Evolutionary conservation across 2,888 invertebrate species (phyloP), one percentile per base, ranked within the genome.

Genomic region (Amaurobius ferox): DNA sequence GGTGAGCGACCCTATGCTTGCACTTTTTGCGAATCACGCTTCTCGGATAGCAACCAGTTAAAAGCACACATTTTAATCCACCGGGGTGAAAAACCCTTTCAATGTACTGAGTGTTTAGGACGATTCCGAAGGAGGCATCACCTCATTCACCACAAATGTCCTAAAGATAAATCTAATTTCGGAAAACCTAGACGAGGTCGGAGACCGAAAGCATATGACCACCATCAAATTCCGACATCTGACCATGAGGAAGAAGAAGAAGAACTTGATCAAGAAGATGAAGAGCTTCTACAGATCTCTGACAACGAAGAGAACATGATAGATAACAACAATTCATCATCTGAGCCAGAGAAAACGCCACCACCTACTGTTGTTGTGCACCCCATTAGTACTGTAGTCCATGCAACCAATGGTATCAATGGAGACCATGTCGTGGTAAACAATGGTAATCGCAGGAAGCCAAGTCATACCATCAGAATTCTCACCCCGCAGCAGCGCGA

Each of bases 1-100:
- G 97, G 97, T 1, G 97, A 97, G 91, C 93, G 96, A 23, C 97
- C 97, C 0, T 97, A 97, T 91, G 94, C 95, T 13, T 97, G 97
- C 91, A 95, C 96, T 88, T 93, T 95, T 83, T 97, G 97, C 91
- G 94, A 95, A 7, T 95, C 96, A 44, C 94, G 95, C 89, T 97
- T 97, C 92, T 96, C 96, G 88, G 97, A 97, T 91, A 96, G 96
- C 6, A 97, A 97, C 91, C 97, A 97, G 91, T 92, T 97, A 78
- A 97, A 97, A 92, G 96, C 97, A 5, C 97, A 97, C 91, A 94
- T 95, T 90, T 92, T 97, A 88, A 96, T 96, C 78, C 97, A 97
- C 92, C 96, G 96, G 89, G 96, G 96, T 44, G 96, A 97, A 91
- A 97, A 97, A 89, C 97, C 97, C 0, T 97, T 96, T 91, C 94